A percentile compares a stretch with the other conserved stretches of the same genome.
Evolutionary conservation across 1,140 invertebrate genomes (phyloP).

Genomic region (Trinorchestia longiramus): DNA sequence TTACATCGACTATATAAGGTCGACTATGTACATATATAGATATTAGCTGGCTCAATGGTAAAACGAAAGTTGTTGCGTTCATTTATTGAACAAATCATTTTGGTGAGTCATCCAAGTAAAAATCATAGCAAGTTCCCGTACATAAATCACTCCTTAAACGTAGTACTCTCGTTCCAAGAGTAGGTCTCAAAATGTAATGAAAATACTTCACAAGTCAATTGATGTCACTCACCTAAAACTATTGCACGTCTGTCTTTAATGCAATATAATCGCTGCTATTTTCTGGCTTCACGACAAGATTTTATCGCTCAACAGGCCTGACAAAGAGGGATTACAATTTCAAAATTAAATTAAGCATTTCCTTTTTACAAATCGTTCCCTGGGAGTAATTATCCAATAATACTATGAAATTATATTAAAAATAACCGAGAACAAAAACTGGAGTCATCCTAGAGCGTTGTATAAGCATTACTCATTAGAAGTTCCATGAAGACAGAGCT

Average conservation of each 20-base stretch:
- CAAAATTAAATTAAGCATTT: background rate
- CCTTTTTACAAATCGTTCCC: background rate
- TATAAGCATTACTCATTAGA: background rate
- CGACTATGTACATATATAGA: no score
- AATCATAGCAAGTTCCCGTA: background rate
- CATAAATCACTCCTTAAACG: background rate
- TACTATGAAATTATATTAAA: background rate
- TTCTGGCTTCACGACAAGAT: background rate
- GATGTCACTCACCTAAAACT: background rate
- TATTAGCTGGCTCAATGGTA: background rate
- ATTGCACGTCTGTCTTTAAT: background rate
- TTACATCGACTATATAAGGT: no score
- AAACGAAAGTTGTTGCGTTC: background rate
- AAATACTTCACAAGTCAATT: background rate
- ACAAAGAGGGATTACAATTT: background rate
- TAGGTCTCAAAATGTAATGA: background rate
- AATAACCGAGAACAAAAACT: background rate
- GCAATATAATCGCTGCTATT: background rate
- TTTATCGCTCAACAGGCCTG: background rate
- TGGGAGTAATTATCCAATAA: background rate
- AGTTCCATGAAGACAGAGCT: background rate
- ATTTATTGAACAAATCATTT: background rate
- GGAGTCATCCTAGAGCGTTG: background rate
- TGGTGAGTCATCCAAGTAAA: background rate
- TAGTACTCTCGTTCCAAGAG: background rate